Base-by-base conservation (phyloP, 2,888 invertebrate species). In the Eupithecia inturbata region DNA sequence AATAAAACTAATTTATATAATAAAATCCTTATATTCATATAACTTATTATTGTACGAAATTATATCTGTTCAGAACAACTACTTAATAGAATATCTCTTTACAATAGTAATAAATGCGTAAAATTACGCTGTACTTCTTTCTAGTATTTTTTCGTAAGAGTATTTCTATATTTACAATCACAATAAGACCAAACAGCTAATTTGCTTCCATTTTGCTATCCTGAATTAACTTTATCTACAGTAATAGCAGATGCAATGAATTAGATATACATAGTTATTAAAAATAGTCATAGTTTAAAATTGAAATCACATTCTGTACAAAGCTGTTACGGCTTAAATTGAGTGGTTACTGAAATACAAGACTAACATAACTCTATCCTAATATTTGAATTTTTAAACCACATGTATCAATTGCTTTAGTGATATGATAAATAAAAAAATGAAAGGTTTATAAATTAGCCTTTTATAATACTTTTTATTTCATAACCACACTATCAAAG, bases 1-100 rank as follows among this genome's bases (percentile, higher is more conserved):
- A 82, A 36, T 72, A 80, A 80, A 78, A 75, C 73, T 31, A 70
- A 19, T 49, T 69, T 75, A 79, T 85, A 87, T 85, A 86, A 85
- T 83, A 82, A 85, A 64, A 86, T 88, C 77, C 87, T 89, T 91
- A 89, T 91, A 90, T 88, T 91, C 82, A 87, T 88, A 84, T 87
- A 85, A 82, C 85, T 85, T 87, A 86, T 79, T 83, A 83, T 82
- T 82, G 84, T 86, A 87, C 82, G 87, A 88, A 89, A 89, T 88
- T 87, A 88, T 86, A 85, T 89, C 87, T 88, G 84, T 87, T 84
- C 82, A 84, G 83, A 89, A 88, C 86, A 86, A 89, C 85, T 87
- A 87, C 86, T 78, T 85, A 87, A 89, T 80, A 85, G 88, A 89
- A 78, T 81, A 74, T 85, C 83, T 88, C 85, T 88, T 87, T 88